Evolutionary conservation across 2,888 invertebrate species (phyloP).

Genomic region (Drosophila gaucha): DNA sequence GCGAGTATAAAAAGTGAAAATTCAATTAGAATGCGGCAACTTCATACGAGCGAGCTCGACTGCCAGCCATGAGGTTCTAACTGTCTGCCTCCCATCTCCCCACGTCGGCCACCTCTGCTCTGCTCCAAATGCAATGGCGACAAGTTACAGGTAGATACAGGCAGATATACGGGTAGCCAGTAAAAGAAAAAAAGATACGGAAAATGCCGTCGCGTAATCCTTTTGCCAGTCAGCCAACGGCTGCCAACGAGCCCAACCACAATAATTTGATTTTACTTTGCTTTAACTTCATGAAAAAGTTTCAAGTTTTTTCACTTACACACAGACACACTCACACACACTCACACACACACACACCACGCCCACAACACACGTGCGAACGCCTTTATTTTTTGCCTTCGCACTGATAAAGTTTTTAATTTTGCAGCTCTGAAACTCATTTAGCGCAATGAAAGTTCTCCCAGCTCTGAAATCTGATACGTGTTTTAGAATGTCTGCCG

Average conservation of each 20-base stretch:
- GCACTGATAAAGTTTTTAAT: conserved; percentile 75
- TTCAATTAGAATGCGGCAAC: conserved; percentile 78
- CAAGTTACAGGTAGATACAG: conserved; percentile 52
- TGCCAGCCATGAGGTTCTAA: conserved; percentile 59
- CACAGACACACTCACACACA: conserved; percentile 32
- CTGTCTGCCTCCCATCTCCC: conserved; percentile 39
- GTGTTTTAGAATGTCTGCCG: conserved; percentile 62
- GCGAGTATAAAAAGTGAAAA: conserved; percentile 66
- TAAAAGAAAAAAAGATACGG: neutral
- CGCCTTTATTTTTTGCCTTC: conserved; percentile 26
- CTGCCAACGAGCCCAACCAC: conserved; percentile 62
- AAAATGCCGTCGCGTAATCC: conserved; percentile 61
- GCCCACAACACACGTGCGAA: conserved; percentile 32
- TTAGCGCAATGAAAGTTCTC: conserved; percentile 71
- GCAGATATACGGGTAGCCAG: conserved; percentile 26
- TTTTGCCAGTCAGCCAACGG: conserved; percentile 61
- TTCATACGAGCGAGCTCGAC: conserved; percentile 62
- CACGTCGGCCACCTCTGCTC: conserved; percentile 2
- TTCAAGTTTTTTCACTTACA: conserved; percentile 67
- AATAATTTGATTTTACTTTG: conserved; percentile 80
- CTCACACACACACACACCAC: conserved; percentile 16
- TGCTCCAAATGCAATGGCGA: conserved; percentile 61
- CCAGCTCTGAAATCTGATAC: conserved; percentile 61
- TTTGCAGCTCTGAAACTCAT: conserved; percentile 74
- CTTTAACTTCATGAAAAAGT: conserved; percentile 80